Conservation (phyloP, 2,888 invertebrate genomes). For the Hipparchia semele region DNA sequence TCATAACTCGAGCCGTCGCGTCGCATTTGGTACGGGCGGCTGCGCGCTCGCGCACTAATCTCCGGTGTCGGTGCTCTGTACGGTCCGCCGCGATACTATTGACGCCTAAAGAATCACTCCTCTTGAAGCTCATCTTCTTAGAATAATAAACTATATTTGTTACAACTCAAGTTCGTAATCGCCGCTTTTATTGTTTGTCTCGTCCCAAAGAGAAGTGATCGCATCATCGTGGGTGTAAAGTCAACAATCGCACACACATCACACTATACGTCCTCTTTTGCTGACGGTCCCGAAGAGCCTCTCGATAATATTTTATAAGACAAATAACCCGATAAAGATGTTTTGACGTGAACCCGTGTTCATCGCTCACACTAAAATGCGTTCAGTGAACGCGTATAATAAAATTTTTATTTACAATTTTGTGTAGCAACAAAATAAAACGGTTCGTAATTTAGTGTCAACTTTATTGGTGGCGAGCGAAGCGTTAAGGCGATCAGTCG, state of each 20-base stretch:
- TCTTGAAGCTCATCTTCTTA: constrained; percentile 68
- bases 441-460: constrained; percentile 76
- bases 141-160: constrained; percentile 78
- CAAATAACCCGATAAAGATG: constrained; percentile 84
- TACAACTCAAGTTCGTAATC: constrained; percentile 77
- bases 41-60: constrained; percentile 70
- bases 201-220: constrained; percentile 74
- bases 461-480: constrained; percentile 77
- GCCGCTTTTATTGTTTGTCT: constrained; percentile 80
- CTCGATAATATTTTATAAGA: constrained; percentile 83
- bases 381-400: constrained; percentile 79
- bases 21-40: constrained; percentile 66
- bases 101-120: constrained; percentile 64
- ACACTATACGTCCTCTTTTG: constrained; percentile 78
- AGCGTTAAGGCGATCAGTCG: constrained; percentile 75
- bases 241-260: constrained; percentile 78
- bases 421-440: constrained; percentile 70
- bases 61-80: constrained; percentile 61
- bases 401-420: constrained; percentile 80
- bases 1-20: constrained; percentile 74
- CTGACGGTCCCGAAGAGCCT: constrained; percentile 80
- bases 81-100: constrained; percentile 63
- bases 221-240: constrained; percentile 77
- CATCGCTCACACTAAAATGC: constrained; percentile 83
- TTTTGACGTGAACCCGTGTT: constrained; percentile 83